These are phyloP conservation scores for Hydrochoerus hydrochaeris DNA, from an alignment of 2,113 vertebrate genomes.

Conservation along the genomic window DNA sequence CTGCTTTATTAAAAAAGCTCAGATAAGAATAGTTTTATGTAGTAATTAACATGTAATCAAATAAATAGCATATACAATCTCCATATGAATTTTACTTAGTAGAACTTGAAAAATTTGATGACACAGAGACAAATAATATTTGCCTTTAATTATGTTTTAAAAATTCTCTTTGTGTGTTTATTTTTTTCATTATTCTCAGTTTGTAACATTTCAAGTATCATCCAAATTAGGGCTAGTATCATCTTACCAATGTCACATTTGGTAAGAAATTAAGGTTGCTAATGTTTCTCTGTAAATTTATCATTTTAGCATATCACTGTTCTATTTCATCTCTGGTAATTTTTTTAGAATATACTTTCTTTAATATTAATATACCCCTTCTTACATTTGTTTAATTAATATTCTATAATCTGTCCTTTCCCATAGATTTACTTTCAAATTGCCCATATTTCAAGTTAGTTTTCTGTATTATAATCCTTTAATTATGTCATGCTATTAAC, in stretches of 20 bases:
- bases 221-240: not conserved
- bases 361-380: not conserved
- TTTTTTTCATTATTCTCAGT: not conserved
- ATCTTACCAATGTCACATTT: not conserved
- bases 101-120: not conserved
- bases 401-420: not conserved
- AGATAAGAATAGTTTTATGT: not conserved
- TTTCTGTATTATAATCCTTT: not conserved
- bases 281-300: not conserved
- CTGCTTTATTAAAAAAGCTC: not conserved
- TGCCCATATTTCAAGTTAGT: not conserved
- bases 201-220: not conserved
- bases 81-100: not conserved
- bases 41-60: not conserved
- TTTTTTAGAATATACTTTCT: not conserved
- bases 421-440: not conserved
- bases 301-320: not conserved
- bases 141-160: not conserved
- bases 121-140: not conserved
- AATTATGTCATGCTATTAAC: not conserved
- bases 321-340: not conserved
- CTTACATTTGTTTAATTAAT: not conserved
- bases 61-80: not conserved
- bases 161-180: not conserved
- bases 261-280: not conserved